Conservation (phyloP, 1,140 invertebrate species). For the Mamestra configurata region DNA sequence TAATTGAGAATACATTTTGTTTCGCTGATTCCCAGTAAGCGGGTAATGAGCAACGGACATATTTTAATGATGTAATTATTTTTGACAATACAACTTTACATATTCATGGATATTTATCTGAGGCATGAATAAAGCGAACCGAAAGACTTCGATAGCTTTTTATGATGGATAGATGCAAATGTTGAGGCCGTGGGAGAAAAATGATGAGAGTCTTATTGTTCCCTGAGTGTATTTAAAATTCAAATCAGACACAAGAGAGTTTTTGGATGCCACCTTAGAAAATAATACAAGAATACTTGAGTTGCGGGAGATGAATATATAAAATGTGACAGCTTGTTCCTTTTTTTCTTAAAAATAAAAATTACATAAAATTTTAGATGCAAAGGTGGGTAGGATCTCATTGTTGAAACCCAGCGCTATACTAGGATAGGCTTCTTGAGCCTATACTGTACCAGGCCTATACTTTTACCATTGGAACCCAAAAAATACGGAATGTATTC, state of each 20-base stretch:
- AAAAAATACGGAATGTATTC: no score
- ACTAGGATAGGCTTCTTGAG: no score
- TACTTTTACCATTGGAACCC: no score
- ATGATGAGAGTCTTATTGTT: slow-evolving; percentile 65
- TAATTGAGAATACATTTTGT: not conserved
- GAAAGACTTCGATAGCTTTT: slow-evolving; percentile 55
- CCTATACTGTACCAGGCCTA: no score
- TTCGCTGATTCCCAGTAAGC: not conserved
- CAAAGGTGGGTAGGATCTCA: not conserved
- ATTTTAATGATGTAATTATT: slow-evolving; percentile 25
- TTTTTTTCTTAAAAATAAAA: not conserved
- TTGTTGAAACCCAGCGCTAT: no score
- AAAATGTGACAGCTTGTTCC: slow-evolving; percentile 2
- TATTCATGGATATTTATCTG: slow-evolving; percentile 28
- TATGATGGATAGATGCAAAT: slow-evolving; percentile 62
- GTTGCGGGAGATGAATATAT: slow-evolving; percentile 13
- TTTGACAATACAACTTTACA: not conserved
- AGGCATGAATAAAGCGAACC: slow-evolving; percentile 1
- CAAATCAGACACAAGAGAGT: slow-evolving; percentile 62
- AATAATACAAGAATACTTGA: slow-evolving; percentile 55
- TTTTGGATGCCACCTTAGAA: slow-evolving; percentile 58
- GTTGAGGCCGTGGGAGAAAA: slow-evolving; percentile 53
- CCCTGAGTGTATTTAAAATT: slow-evolving; percentile 67
- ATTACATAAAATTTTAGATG: not conserved
- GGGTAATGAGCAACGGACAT: not conserved